These are phyloP conservation scores for Bombyx mori DNA, from an alignment of 1,140 invertebrate species.

Conservation along the genomic window DNA sequence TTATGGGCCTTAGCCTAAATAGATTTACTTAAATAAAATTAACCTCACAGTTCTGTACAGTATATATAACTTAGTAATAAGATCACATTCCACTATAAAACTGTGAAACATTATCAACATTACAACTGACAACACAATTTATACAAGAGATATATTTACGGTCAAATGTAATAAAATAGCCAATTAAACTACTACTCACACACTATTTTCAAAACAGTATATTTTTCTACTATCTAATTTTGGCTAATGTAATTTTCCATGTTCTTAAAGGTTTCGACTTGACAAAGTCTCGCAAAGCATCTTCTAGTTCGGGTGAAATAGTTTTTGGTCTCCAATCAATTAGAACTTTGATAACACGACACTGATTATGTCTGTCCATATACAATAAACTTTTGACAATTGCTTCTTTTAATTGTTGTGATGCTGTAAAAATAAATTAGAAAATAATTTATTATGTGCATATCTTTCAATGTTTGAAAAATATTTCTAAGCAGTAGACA, in stretches of 20 bases:
- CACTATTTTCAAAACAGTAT: too few species aligned
- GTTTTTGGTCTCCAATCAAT: slow-evolving; percentile 38
- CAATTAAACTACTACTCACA: too few species aligned
- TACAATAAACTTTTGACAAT: slow-evolving; percentile 51
- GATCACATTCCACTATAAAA: too few species aligned
- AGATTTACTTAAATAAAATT: too few species aligned
- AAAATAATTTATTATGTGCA: slow-evolving; percentile 10
- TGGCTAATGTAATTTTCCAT: slow-evolving; percentile 40
- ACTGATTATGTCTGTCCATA: slow-evolving; percentile 45
- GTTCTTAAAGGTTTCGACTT: slow-evolving; percentile 35
- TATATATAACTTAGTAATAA: too few species aligned
- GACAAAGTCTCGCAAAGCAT: slow-evolving; percentile 37
- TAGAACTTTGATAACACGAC: slow-evolving; percentile 30
- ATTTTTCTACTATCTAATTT: slow-evolving; percentile 6
- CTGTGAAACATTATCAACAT: too few species aligned
- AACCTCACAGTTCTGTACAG: too few species aligned
- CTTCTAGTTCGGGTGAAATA: slow-evolving; percentile 39
- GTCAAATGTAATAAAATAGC: too few species aligned
- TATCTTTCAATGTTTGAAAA: slow-evolving; percentile 8
- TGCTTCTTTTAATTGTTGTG: slow-evolving; percentile 45
- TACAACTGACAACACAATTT: too few species aligned
- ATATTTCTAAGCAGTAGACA: background rate
- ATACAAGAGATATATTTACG: too few species aligned
- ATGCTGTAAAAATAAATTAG: slow-evolving; percentile 34
- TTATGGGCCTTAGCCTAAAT: too few species aligned